Percentiles rank a stretch among this genome's conserved stretches.
These are phyloP conservation scores for Unio pictorum DNA, from an alignment of 2,888 invertebrate species.

Conservation along the genomic window DNA sequence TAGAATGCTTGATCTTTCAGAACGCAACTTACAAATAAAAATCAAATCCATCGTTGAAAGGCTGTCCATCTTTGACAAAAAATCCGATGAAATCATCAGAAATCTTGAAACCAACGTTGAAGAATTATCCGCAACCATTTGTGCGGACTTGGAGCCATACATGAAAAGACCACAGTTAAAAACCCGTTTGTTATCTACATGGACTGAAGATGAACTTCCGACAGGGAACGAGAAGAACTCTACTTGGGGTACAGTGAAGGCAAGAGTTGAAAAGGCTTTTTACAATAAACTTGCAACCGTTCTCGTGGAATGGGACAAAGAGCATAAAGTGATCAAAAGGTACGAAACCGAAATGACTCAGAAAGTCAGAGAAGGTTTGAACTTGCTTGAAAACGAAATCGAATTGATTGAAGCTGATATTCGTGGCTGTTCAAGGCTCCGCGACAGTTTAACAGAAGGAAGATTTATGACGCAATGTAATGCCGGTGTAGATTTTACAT, in stretches of 20 bases:
- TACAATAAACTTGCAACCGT: conserved; percentile 28
- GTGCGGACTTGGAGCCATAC: conserved; percentile 21
- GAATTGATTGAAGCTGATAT: conserved; percentile 15
- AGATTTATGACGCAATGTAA: neutral
- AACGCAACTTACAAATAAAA: conserved; percentile 36
- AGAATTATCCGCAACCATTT: conserved; percentile 21
- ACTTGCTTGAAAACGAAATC: conserved; percentile 44
- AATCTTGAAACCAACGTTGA: conserved; percentile 24
- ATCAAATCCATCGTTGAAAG: conserved; percentile 26
- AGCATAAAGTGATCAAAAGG: conserved; percentile 20
- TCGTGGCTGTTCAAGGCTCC: conserved; percentile 2
- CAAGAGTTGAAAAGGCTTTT: conserved; percentile 24
- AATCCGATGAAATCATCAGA: conserved; percentile 29
- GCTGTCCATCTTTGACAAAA: conserved; percentile 28
- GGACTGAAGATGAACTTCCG: conserved; percentile 39
- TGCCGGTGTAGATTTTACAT: conserved; percentile 2
- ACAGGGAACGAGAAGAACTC: conserved; percentile 8
- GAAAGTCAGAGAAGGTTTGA: conserved; percentile 33
- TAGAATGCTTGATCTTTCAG: conserved; percentile 36
- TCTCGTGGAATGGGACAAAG: conserved; percentile 35
- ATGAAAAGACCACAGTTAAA: conserved; percentile 20
- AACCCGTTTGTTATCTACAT: conserved; percentile 27
- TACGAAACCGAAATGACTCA: conserved; percentile 29
- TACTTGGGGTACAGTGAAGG: conserved; percentile 29
- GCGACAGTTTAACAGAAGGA: no score